A percentile compares a stretch with the other conserved stretches of the same genome.
phyloP scores from a whole-genome alignment of 2,113 vertebrate genomes.

The Agapornis roseicollis region DNA sequence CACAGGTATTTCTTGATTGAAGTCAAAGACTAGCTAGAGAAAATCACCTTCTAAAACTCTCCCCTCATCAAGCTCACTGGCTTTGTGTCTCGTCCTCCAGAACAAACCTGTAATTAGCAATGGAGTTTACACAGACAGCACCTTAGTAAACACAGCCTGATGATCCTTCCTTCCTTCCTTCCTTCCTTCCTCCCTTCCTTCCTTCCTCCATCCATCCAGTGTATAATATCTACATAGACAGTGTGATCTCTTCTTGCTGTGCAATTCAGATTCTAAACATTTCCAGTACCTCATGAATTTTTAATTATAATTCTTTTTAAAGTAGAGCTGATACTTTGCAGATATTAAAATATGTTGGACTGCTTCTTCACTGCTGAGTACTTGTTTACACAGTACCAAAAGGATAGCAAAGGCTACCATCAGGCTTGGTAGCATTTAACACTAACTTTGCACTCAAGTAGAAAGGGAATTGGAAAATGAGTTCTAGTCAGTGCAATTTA shows the following conservation, averaged over 20 bases:
- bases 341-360: not conserved
- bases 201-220: not conserved
- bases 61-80: conserved; percentile 15
- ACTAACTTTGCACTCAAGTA: not conserved
- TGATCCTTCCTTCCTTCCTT: not conserved
- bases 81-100: not conserved
- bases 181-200: not conserved
- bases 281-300: not conserved
- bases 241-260: not conserved
- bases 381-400: not conserved
- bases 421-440: not conserved
- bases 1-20: not conserved
- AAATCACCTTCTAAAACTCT: conserved; percentile 16
- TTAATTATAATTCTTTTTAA: not conserved
- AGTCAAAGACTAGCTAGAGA: not conserved
- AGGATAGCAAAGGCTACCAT: not conserved
- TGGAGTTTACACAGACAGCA: conserved; percentile 47
- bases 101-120: conserved; percentile 51
- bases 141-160: conserved; percentile 36
- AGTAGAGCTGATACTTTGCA: not conserved
- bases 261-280: not conserved
- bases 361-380: not conserved
- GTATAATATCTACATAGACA: not conserved
- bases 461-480: not conserved
- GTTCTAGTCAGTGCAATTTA: not conserved